Percentiles rank a stretch among this genome's conserved stretches.
phyloP scores from a whole-genome alignment of 2,797 vertebrate species.

The Orestias chungarensis region DNA sequence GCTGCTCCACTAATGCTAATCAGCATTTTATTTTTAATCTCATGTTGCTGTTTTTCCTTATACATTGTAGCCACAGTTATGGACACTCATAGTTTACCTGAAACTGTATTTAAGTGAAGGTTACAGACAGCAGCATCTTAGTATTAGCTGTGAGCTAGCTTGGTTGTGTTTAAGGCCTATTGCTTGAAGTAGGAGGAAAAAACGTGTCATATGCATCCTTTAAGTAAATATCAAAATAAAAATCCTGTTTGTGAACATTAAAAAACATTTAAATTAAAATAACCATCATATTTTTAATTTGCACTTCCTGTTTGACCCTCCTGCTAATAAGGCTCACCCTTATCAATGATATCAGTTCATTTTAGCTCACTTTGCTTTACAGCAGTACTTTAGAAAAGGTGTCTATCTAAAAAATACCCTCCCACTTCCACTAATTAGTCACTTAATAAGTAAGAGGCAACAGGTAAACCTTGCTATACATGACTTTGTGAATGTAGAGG shows the following conservation, averaged over 20 bases:
- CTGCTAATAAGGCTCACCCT: background rate
- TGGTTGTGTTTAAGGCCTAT: background rate
- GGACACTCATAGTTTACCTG: background rate
- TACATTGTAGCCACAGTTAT: background rate
- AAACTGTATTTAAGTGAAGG: constrained; percentile 6
- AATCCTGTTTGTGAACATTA: background rate
- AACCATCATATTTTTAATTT: background rate
- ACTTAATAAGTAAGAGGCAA: background rate
- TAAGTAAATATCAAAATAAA: background rate
- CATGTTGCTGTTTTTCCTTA: background rate
- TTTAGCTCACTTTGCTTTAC: background rate
- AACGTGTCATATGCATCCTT: background rate
- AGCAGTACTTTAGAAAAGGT: background rate
- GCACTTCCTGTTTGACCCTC: background rate
- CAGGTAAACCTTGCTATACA: background rate
- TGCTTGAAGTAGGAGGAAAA: background rate
- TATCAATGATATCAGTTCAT: background rate
- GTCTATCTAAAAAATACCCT: background rate
- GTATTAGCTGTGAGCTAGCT: constrained; percentile 9
- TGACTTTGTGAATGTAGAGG: too few relatives aligned
- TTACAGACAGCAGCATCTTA: constrained; percentile 5
- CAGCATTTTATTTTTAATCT: background rate
- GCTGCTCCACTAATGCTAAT: constrained; percentile 25
- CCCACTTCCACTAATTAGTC: background rate
- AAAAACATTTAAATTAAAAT: background rate